Base-by-base conservation (phyloP, 2,797 vertebrate genomes). In the Falco novaeseelandiae region DNA sequence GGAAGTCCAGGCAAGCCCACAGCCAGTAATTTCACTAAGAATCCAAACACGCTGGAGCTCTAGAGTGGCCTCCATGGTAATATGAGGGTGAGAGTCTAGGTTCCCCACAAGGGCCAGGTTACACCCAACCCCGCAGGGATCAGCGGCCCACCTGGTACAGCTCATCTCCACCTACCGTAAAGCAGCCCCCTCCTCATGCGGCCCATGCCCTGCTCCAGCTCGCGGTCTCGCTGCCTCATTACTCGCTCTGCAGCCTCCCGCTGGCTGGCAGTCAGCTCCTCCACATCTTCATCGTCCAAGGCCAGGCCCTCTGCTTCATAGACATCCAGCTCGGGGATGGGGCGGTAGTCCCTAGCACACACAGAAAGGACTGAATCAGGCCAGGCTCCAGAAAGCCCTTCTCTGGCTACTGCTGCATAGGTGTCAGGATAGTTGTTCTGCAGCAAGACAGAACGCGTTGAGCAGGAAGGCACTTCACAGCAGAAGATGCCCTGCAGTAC, bases 241-340 rank as follows among this genome's bases (percentile, higher is more conserved):
- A 97, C 99, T 61, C 99, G 98, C 95, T 99, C 99, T 0, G 99
- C 99, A 0, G 99, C 99, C 0, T 99, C 99, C 20, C 99, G 97
- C 83, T 99, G 99, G 70, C 99, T 99, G 12, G 99, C 99, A 0
- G 99, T 99, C 91, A 99, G 97, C 89, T 99, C 99, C 6, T 99
- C 99, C 73, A 99, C 90, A 0, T 99, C 99, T 30, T 99, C 99
- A 0, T 99, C 99, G 4, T 99, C 98, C 97, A 99, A 98, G 16
- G 98, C 98, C 98, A 99, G 83, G 46, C 99, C 99, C 71, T 99
- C 99, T 0, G 97, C 98, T 96, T 99, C 99, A 1, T 99, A 99
- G 54, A 97, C 95, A 13, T 99, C 99, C 97, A 99, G 98, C 59
- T 99, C 99, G 0, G 99, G 99, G 97, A 99, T 99, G 78, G 98